Conservation (phyloP, 2,113 vertebrate genomes). For the Callaeas wilsoni region DNA sequence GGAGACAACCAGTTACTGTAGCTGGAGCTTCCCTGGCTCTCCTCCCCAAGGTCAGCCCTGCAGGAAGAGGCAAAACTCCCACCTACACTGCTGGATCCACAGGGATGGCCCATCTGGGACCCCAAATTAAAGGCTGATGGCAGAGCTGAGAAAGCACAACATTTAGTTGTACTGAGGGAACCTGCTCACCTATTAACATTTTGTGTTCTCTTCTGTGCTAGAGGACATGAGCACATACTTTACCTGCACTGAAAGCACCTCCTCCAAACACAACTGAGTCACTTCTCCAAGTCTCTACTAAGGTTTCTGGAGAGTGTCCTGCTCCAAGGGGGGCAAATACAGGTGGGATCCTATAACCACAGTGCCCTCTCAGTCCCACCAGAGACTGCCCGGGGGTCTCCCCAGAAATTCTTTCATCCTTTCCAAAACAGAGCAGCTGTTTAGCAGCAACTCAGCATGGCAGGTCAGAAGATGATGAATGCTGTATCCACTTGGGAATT, state of each 20-base stretch:
- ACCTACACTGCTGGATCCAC: background rate
- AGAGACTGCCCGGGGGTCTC: background rate
- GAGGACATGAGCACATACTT: background rate
- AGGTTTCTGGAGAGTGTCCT: background rate
- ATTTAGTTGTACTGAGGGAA: background rate
- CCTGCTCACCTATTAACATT: background rate
- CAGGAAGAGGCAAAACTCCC: background rate
- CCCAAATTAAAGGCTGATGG: background rate
- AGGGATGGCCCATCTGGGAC: background rate
- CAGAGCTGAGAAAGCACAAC: background rate
- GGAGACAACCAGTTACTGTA: background rate
- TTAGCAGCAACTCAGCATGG: background rate
- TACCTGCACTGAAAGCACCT: background rate
- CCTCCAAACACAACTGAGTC: background rate
- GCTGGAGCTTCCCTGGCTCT: background rate
- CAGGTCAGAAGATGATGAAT: background rate
- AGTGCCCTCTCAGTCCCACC: background rate
- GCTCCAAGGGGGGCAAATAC: background rate
- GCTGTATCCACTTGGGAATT: background rate
- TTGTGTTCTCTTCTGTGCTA: background rate
- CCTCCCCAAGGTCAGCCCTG: background rate
- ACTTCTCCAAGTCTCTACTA: background rate
- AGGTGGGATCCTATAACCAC: background rate
- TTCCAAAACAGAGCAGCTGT: background rate
- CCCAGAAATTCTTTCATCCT: background rate